Base-by-base conservation (phyloP, 1,140 invertebrate genomes). In the Drosophila tsacasi region DNA sequence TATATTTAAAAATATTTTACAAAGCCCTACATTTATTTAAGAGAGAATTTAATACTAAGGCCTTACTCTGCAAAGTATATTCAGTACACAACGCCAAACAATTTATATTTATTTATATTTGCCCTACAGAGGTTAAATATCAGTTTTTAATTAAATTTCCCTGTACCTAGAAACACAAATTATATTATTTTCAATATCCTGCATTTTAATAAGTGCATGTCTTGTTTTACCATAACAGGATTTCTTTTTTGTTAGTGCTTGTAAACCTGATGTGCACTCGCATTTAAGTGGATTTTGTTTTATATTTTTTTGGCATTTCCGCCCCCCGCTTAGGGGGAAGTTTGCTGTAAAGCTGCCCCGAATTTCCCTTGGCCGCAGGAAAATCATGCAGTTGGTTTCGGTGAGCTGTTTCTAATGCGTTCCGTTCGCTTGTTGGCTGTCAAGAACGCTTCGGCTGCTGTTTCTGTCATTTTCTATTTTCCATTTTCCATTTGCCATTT, bases 271-370 rank as follows among this genome's bases (percentile, higher is more conserved):
- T 76, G 81, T 84, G 81, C 85, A 89, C 81, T 89, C 67, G 52
- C 52, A 60, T 76, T 71, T 90, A 79, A 89, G 84, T 84, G 85
- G 75, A 90, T 90, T 81, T 77, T 83, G 76, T 81, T 66, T 81
- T 71, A 66, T 74, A 69, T 71, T 59, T 78, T 80, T 81, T 83
- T 32, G 68, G 73, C 72, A 83, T 57, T 55, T 66, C 50, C 66
- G 42, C 35, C 55, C 57, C 65, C 54, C 40, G 68, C 50, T 69
- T 68, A 67, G 63, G 52, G 76, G 58, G 21, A 52, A 69, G 30
- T 42, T 67, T 54, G 23, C 52, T 44, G 69, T 49, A 68, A 39
- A 54, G 46, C 46, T 27, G 2, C 42, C n/a, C 32, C 37, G 15
- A 40, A 52, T 17, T 47, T n/a, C 1, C 21, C 35, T 25, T 42